phyloP scores from a whole-genome alignment of 2,888 invertebrate genomes.

The Megaustenia siamemsis region DNA sequence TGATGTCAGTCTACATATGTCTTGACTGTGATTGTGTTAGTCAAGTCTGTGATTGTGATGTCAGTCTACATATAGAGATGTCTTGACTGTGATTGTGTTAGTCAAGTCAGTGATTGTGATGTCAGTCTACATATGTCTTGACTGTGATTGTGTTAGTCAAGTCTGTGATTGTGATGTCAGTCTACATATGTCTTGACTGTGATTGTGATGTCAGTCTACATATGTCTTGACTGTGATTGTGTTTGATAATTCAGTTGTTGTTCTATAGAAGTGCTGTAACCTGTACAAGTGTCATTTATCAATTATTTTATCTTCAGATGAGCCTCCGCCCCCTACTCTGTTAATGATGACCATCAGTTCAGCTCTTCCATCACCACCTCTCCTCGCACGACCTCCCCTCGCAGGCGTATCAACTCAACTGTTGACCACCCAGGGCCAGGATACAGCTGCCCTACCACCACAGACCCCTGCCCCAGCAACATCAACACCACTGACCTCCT shows the following conservation, averaged over 20 bases:
- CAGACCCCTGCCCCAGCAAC: conserved; percentile 6
- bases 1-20: no score
- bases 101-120: no score
- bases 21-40: no score
- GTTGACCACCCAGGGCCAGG: conserved; percentile 2
- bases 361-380: conserved; percentile 46
- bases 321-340: conserved; percentile 74
- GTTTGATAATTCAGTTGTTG: background rate
- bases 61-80: no score
- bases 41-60: no score
- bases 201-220: no score
- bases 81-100: no score
- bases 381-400: conserved; percentile 51
- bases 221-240: background rate
- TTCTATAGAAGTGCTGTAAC: background rate
- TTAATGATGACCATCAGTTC: conserved; percentile 51
- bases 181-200: no score
- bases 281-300: no score
- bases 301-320: conserved; percentile 56
- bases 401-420: conserved; percentile 45
- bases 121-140: no score
- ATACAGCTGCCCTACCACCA: background rate
- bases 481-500: background rate
- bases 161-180: no score
- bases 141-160: no score